These are phyloP conservation scores for Neoscelio sp. DNA, from an alignment of 2,888 invertebrate genomes.

Conservation along the genomic window DNA sequence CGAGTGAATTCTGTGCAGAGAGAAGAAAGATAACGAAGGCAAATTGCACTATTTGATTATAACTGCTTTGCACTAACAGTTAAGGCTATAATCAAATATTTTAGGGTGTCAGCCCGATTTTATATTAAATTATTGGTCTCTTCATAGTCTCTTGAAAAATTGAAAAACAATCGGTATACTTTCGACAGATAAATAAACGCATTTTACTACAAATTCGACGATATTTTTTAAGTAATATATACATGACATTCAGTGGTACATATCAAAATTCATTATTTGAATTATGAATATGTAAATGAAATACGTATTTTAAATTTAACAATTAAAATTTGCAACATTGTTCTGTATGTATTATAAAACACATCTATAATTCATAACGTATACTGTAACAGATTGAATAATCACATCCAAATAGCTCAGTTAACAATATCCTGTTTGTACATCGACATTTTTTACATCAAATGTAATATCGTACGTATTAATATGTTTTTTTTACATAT, in stretches of 20 bases:
- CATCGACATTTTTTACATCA: no score
- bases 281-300: conserved; percentile 6
- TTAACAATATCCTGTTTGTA: not conserved
- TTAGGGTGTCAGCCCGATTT: no score
- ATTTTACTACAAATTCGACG: conserved; percentile 1
- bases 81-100: no score
- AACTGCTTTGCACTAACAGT: no score
- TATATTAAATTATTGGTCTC: no score
- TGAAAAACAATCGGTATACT: no score
- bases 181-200: not conserved
- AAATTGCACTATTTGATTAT: no score
- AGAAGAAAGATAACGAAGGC: not conserved
- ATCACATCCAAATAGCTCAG: not conserved
- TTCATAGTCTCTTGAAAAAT: no score
- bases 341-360: conserved; percentile 2
- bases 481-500: no score
- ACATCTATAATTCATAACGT: conserved; percentile 11
- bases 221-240: not conserved
- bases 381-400: not conserved
- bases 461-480: no score
- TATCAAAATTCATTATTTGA: conserved; percentile 1
- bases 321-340: conserved; percentile 9
- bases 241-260: not conserved
- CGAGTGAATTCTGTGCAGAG: not conserved
- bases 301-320: conserved; percentile 5